phyloP scores from a whole-genome alignment of 2,888 invertebrate genomes.

The Allophyes oxyacanthae region DNA sequence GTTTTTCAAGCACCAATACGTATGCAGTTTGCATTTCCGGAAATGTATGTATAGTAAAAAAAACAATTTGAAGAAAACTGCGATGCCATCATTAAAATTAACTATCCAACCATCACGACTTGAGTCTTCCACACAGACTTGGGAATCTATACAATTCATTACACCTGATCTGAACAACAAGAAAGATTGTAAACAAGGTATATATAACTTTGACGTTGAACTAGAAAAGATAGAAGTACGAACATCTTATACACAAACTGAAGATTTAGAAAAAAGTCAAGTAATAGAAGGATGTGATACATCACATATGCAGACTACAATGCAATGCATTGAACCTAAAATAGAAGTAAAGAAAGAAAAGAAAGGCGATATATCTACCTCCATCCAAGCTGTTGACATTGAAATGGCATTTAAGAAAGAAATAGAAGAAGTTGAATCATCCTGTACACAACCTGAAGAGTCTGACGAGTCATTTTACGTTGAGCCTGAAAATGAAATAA shows the following conservation, averaged over 20 bases:
- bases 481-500: neutral
- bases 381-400: neutral
- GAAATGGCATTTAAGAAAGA: too few species aligned
- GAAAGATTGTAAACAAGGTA: neutral
- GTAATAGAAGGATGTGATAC: too few species aligned
- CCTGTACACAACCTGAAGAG: neutral
- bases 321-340: too few species aligned
- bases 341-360: too few species aligned
- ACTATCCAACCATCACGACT: conserved; percentile 12
- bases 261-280: conserved; percentile 2
- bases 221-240: neutral
- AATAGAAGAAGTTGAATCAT: neutral
- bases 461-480: neutral
- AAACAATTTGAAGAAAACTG: conserved; percentile 7
- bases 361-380: too few species aligned
- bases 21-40: conserved; percentile 21
- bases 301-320: too few species aligned
- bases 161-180: neutral
- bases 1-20: conserved; percentile 18
- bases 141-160: neutral
- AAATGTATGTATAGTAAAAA: conserved; percentile 15
- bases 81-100: conserved; percentile 22
- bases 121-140: conserved; percentile 17
- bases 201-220: neutral
- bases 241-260: too few species aligned